phyloP scores from a whole-genome alignment of 2,888 invertebrate genomes.

The Eristalis arbustorum region DNA sequence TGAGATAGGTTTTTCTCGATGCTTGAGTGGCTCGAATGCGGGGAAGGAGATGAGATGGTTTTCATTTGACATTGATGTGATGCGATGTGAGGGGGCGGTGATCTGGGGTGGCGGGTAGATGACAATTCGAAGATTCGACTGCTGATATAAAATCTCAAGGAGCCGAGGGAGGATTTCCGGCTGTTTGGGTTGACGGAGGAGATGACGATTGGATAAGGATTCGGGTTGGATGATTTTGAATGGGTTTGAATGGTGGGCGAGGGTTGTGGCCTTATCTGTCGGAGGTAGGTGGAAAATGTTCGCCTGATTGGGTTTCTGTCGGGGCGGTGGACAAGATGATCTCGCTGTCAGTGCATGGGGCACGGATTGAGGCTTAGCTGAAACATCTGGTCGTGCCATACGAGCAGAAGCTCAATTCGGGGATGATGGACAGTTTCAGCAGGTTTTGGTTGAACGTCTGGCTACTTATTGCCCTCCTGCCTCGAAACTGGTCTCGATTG shows the following conservation, averaged over 20 bases:
- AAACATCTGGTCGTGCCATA: too few relatives aligned
- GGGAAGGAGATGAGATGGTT: neutral
- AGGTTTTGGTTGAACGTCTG: too few relatives aligned
- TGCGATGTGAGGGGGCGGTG: neutral
- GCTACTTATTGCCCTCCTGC: too few relatives aligned
- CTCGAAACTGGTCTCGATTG: too few relatives aligned
- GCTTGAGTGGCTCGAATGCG: constrained; percentile 18
- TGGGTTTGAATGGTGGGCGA: neutral
- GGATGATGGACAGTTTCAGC: too few relatives aligned
- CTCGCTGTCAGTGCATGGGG: too few relatives aligned
- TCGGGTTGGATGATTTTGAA: neutral
- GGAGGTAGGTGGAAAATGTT: neutral
- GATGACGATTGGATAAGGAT: neutral
- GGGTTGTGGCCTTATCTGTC: neutral
- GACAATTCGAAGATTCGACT: constrained; percentile 19
- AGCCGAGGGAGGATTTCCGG: neutral
- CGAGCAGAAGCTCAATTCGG: too few relatives aligned
- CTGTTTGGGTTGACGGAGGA: neutral
- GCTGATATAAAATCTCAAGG: constrained; percentile 4
- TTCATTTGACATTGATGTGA: constrained; percentile 1
- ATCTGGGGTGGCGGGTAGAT: neutral
- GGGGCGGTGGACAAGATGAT: too few relatives aligned
- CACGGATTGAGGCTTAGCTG: too few relatives aligned
- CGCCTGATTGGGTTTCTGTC: neutral
- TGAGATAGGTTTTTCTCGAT: constrained; percentile 20